These are phyloP conservation scores for Lasioglossum morio DNA, from an alignment of 2,888 invertebrate species.

Conservation along the genomic window DNA sequence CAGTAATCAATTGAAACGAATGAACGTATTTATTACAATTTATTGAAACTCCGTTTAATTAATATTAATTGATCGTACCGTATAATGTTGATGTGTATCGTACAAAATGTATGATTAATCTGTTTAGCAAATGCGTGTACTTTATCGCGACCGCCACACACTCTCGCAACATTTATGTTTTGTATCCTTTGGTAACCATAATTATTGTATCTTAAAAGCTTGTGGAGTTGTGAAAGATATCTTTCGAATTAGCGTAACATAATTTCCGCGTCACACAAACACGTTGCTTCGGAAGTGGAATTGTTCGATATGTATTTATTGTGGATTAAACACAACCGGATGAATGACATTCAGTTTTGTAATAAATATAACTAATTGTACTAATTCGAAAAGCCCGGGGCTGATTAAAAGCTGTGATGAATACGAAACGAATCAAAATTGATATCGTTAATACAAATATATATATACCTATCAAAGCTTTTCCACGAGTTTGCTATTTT, in stretches of 20 bases:
- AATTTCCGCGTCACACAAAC: not conserved
- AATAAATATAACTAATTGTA: not conserved
- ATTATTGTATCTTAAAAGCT: not conserved
- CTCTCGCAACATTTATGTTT: not conserved
- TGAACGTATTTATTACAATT: not conserved
- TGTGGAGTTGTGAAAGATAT: not conserved
- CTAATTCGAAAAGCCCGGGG: not conserved
- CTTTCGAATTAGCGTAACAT: not conserved
- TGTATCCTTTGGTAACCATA: not conserved
- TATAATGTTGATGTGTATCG: not conserved
- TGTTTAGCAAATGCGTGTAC: not conserved
- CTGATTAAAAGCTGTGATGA: not conserved
- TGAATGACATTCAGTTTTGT: not conserved
- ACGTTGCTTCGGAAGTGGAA: not conserved
- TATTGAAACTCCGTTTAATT: not conserved
- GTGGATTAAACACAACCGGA: not conserved
- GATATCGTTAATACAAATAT: constrained; percentile 7
- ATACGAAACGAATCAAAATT: constrained; percentile 2
- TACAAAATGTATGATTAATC: not conserved
- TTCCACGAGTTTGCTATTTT: not conserved
- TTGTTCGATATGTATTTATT: not conserved
- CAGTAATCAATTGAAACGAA: not conserved
- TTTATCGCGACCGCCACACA: not conserved
- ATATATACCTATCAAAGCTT: not conserved
- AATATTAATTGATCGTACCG: not conserved